Evolutionary conservation across 2,888 invertebrate genomes (phyloP), one percentile per base, ranked within the genome.

Genomic region (Carpatolechia fugitivella): DNA sequence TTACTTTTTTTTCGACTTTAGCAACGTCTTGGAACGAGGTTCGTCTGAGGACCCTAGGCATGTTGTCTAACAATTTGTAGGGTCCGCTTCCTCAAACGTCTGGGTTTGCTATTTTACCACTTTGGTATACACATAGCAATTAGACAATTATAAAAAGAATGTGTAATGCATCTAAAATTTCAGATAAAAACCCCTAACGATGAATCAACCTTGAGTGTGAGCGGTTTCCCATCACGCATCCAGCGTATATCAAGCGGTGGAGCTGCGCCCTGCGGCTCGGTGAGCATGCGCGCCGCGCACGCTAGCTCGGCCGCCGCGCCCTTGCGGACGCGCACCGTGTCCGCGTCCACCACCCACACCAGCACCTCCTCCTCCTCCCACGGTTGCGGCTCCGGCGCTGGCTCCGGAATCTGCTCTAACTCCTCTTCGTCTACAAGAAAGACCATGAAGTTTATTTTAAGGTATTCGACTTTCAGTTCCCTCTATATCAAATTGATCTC

Each of bases 281-380:
- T 35, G 75, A 75, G 69, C 70, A 77, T 78, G 62, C 76, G 80
- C 70, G 83, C 85, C 62, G 69, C 76, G 70, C 87, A 85, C 60
- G 69, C 65, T 59, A 87, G 74, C 66, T 72, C 68, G 55, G 70
- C 82, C 35, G 72, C 63, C 56, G 76, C 79, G 33, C 80, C 82
- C 54, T 40, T 54, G 57, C 53, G 59, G 29, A 51, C 62, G 14
- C 52, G 36, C 52, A 58, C 55, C 11, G n/a, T n/a, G n/a, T 53
- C 44, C 52, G 33, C 20, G n/a, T 20, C 33, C 44, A 33, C 20
- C 31, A 14, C 44, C 31, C 52, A 33, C 33, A 24, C 20, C 16
- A 38, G 58, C 53, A 35, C 14, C 8, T 48, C 47, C 5, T 30
- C 47, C 6, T 24, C 16, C 13, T 33, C 47, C 47, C 31, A 30